These are phyloP conservation scores for Heteromurus nitidus DNA, from an alignment of 2,888 invertebrate genomes.

Conservation along the genomic window DNA sequence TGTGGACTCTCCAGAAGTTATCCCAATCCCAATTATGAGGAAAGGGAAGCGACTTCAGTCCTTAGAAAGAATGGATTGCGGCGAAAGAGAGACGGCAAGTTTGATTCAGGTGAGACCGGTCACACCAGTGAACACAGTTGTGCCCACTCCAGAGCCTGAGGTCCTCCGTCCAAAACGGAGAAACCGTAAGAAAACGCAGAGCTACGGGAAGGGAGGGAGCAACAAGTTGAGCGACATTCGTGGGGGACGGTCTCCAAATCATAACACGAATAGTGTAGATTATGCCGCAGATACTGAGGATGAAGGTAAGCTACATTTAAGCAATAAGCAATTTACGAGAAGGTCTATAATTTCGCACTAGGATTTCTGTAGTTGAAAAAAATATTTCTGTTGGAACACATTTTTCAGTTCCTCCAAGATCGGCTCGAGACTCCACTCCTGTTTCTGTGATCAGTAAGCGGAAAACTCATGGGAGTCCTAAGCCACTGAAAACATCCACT, in stretches of 20 bases:
- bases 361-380: too few relatives aligned
- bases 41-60: conserved; percentile 31
- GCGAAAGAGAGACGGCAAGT: background rate
- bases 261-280: conserved; percentile 49
- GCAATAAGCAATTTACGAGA: background rate
- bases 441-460: conserved; percentile 41
- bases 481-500: conserved; percentile 58
- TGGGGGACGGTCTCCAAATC: conserved; percentile 49
- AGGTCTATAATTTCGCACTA: too few relatives aligned
- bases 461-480: conserved; percentile 49
- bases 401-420: conserved; percentile 13
- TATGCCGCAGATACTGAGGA: conserved; percentile 63
- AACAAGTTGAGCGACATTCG: conserved; percentile 12
- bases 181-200: conserved; percentile 38
- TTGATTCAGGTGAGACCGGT: conserved; percentile 33
- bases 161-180: conserved; percentile 37
- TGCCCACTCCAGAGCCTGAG: conserved; percentile 46
- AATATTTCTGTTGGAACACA: background rate
- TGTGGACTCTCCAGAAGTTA: background rate
- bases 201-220: conserved; percentile 27
- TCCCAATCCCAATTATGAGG: background rate
- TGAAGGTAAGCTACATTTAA: conserved; percentile 22
- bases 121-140: conserved; percentile 36
- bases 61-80: conserved; percentile 19
- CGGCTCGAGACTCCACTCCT: conserved; percentile 55